These are phyloP conservation scores for Opisthograptis luteolata DNA, from an alignment of 2,888 invertebrate species.

Conservation along the genomic window DNA sequence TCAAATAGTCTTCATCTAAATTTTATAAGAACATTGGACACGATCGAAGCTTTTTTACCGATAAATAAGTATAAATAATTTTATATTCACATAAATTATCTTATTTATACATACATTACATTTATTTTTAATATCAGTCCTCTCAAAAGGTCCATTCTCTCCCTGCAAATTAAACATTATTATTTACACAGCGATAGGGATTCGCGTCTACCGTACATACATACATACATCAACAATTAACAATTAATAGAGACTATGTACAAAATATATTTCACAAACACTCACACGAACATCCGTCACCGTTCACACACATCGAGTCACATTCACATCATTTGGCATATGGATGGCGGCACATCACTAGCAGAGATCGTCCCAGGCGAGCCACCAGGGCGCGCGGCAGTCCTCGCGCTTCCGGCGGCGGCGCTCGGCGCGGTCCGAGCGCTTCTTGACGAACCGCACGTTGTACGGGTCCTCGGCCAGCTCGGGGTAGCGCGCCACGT, in stretches of 20 bases:
- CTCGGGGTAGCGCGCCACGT: conserved; percentile 95
- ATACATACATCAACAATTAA: conserved; percentile 85
- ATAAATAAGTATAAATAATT: conserved; percentile 85
- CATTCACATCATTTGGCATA: conserved; percentile 81
- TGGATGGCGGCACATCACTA: conserved; percentile 80
- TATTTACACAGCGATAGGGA: conserved; percentile 84
- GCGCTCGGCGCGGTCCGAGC: conserved; percentile 88
- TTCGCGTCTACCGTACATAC: conserved; percentile 83
- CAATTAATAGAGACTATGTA: conserved; percentile 84
- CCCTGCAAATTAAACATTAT: conserved; percentile 83
- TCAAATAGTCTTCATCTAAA: conserved; percentile 85
- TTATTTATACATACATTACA: conserved; percentile 84
- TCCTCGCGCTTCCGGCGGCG: conserved; percentile 88
- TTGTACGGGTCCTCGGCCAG: conserved; percentile 98
- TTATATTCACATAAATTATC: conserved; percentile 84
- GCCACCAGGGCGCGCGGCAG: conserved; percentile 79
- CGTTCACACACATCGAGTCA: conserved; percentile 64
- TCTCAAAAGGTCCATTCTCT: conserved; percentile 85
- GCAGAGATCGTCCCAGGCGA: conserved; percentile 74
- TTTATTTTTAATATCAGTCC: conserved; percentile 84
- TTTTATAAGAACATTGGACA: conserved; percentile 85
- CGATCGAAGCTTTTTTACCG: conserved; percentile 84
- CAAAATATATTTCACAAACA: conserved; percentile 78
- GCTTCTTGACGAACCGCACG: conserved; percentile 94
- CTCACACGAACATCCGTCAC: conserved; percentile 68